phyloP scores from a whole-genome alignment of 2,797 vertebrate species.

The Platyrinchus mystaceus region DNA sequence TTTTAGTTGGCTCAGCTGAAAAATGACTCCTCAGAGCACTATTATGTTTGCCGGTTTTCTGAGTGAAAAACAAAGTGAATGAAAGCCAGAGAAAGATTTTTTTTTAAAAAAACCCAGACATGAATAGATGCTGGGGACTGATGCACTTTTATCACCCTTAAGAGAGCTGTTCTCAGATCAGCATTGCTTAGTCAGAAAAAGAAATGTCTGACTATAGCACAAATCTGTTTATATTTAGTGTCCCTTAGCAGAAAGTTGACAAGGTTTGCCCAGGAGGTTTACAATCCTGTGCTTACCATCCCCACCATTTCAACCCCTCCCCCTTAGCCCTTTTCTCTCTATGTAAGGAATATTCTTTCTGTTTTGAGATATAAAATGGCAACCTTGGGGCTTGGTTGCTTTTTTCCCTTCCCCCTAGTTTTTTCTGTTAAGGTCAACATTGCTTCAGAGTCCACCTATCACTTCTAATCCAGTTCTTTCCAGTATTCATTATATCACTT shows the following conservation, averaged over 20 bases:
- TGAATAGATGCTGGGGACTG: not conserved
- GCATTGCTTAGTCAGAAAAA: not conserved
- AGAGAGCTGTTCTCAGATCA: not conserved
- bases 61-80: not conserved
- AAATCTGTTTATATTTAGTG: not conserved
- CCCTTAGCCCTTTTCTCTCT: not conserved
- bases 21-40: not conserved
- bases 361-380: conserved; percentile 2
- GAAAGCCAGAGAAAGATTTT: not conserved
- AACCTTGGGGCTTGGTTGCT: not conserved
- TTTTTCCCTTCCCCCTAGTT: not conserved
- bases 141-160: not conserved
- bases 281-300: not conserved
- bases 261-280: not conserved
- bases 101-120: not conserved
- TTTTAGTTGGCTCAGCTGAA: not conserved
- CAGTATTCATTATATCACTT: conserved; percentile 48
- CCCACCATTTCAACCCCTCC: too few species aligned
- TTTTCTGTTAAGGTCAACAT: conserved; percentile 71
- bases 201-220: not conserved
- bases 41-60: not conserved
- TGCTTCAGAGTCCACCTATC: conserved; percentile 53
- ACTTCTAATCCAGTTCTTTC: conserved; percentile 30
- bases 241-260: not conserved
- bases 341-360: not conserved